These are phyloP conservation scores for Drosophila paracracens DNA, from an alignment of 2,888 invertebrate genomes.

Conservation along the genomic window DNA sequence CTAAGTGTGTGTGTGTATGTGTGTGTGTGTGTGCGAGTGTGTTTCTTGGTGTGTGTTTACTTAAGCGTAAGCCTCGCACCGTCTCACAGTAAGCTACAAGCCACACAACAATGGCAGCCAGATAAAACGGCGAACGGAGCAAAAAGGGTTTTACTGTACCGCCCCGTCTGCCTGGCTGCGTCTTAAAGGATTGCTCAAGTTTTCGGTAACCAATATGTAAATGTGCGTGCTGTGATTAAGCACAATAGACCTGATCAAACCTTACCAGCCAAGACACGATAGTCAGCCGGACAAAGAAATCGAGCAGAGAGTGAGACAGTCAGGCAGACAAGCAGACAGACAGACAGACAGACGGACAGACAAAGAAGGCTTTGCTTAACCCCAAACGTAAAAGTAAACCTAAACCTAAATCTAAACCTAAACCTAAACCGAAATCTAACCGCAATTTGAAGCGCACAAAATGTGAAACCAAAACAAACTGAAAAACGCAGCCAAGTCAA, in stretches of 20 bases:
- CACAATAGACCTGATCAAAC: conserved; percentile 61
- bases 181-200: conserved; percentile 81
- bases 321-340: neutral
- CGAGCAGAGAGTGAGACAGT: neutral
- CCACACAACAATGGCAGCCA: conserved; percentile 60
- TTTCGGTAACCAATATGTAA: conserved; percentile 80
- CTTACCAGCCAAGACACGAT: conserved; percentile 12
- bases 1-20: conserved; percentile 21
- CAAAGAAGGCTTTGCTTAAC: conserved; percentile 52
- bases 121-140: conserved; percentile 44
- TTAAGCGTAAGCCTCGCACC: conserved; percentile 72
- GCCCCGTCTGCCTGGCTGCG: conserved; percentile 34
- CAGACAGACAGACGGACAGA: conserved; percentile 3
- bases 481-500: conserved; percentile 69
- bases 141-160: conserved; percentile 57
- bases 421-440: conserved; percentile 73
- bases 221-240: conserved; percentile 82
- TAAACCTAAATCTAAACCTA: conserved; percentile 40
- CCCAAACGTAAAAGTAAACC: conserved; percentile 30
- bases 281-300: conserved; percentile 2
- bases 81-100: conserved; percentile 55
- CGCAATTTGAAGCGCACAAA: conserved; percentile 70
- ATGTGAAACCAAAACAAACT: conserved; percentile 77
- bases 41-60: conserved; percentile 72
- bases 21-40: conserved; percentile 31